Evolutionary conservation across 2,797 vertebrate genomes (phyloP).

Genomic region (Pantherophis vulpinus): DNA sequence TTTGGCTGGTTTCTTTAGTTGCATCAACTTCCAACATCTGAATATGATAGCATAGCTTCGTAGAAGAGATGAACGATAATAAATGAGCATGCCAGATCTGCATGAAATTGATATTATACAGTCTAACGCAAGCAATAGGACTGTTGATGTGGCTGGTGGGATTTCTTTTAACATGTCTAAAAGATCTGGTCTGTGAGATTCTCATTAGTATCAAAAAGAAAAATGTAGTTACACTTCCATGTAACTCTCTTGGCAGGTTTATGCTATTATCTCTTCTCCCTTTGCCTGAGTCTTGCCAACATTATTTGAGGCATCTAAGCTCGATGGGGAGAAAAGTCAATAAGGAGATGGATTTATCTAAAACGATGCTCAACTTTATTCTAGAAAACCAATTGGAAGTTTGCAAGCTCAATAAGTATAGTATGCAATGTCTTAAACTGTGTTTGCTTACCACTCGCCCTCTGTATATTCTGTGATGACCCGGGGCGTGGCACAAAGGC

Average conservation of each 20-base stretch:
- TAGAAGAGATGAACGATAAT: not conserved
- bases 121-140: not conserved
- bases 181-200: not conserved
- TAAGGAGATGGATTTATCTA: not conserved
- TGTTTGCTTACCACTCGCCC: not conserved
- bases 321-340: not conserved
- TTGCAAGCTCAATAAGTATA: not conserved
- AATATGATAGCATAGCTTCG: not conserved
- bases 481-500: too few relatives aligned
- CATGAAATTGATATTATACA: not conserved
- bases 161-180: not conserved
- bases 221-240: not conserved
- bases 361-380: not conserved
- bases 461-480: not conserved
- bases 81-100: not conserved
- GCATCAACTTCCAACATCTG: not conserved
- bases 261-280: not conserved
- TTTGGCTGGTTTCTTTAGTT: not conserved
- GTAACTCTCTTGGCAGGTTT: slow-evolving; percentile 11
- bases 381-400: not conserved
- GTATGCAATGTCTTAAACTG: not conserved
- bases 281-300: slow-evolving; percentile 10
- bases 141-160: not conserved
- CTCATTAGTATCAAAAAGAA: slow-evolving; percentile 1
- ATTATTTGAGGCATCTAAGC: not conserved